phyloP scores from a whole-genome alignment of 2,888 invertebrate genomes.

The Asteroscopus sphinx region DNA sequence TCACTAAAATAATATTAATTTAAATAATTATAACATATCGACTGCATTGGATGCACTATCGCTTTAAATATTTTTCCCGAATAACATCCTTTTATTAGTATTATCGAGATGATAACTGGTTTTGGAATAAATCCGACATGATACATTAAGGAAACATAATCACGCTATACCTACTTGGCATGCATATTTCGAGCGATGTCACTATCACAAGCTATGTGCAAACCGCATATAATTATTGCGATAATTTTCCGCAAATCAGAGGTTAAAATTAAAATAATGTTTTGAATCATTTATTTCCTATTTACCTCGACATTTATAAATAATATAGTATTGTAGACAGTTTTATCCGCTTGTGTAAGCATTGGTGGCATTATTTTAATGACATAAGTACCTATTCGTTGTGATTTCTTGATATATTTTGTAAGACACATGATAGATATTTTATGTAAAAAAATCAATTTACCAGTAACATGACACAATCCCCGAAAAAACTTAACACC shows the following conservation, averaged over 20 bases:
- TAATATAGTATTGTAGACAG: background rate
- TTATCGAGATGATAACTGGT: background rate
- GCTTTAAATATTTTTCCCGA: background rate
- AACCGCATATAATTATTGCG: slow-evolving; percentile 29
- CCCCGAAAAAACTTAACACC: background rate
- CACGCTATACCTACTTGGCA: background rate
- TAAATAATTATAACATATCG: too few species aligned
- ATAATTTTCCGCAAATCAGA: slow-evolving; percentile 48
- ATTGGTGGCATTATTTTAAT: too few species aligned
- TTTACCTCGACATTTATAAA: slow-evolving; percentile 20
- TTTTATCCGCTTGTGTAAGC: background rate
- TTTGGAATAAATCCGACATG: background rate
- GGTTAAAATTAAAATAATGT: slow-evolving; percentile 2
- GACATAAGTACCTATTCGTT: background rate
- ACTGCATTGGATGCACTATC: too few species aligned
- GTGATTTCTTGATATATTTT: background rate
- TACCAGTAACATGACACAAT: background rate
- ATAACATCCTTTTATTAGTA: background rate
- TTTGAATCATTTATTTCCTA: slow-evolving; percentile 8
- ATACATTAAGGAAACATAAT: background rate
- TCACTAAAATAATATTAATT: too few species aligned
- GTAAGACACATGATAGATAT: too few species aligned
- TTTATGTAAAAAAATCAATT: background rate
- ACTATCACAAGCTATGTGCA: too few species aligned
- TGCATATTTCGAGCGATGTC: background rate